Base-by-base conservation (phyloP, 2,888 invertebrate species). In the Gari tellinella region DNA sequence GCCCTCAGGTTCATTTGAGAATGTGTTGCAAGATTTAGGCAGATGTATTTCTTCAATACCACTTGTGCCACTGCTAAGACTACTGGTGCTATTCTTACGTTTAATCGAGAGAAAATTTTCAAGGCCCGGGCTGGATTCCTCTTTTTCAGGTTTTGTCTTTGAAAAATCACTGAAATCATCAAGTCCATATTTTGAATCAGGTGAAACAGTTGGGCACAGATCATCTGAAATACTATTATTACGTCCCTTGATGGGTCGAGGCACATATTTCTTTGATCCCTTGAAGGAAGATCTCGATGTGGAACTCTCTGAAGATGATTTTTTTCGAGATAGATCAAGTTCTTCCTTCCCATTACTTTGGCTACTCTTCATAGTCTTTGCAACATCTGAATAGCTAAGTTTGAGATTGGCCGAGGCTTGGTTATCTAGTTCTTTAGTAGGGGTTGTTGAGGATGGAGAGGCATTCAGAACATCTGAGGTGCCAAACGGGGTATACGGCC, bases 141-240 rank as follows among this genome's bases (percentile, higher is more conserved):
- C 62, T 49, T 68, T 72, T 19, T 81, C 77, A n/a, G 37, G 49
- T 68, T 80, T 77, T 45, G 61, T 53, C n/a, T 63, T 60, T 37
- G 60, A 60, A 52, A 84, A 31, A 53, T 86, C 89, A 19, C 87
- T 86, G 86, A 90, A 90, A 49, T 85, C 84, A 72, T 90, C 90
- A 14, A 90, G 77, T 17, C 90, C 90, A 81, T 90, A 90, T 46
- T 86, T 88, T 7, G 89, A 89, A 72, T 87, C 84, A 26, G 89
- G 87, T 23, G 79, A 81, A 8, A 86, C 81, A 25, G 79, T 74
- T 40, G 81, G 72, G 52, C 77, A 80, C 80, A 82, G 69, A 41
- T 82, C 80, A 72, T 81, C 82, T 26, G 73, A 60, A 0, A 69
- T 57, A 51, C 63, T 69, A 38, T 69, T 75, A 45, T 79, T 79